Evolutionary conservation across 2,888 invertebrate genomes (phyloP), one percentile per base, ranked within the genome.

Genomic region (Lacanobia wlatinum): DNA sequence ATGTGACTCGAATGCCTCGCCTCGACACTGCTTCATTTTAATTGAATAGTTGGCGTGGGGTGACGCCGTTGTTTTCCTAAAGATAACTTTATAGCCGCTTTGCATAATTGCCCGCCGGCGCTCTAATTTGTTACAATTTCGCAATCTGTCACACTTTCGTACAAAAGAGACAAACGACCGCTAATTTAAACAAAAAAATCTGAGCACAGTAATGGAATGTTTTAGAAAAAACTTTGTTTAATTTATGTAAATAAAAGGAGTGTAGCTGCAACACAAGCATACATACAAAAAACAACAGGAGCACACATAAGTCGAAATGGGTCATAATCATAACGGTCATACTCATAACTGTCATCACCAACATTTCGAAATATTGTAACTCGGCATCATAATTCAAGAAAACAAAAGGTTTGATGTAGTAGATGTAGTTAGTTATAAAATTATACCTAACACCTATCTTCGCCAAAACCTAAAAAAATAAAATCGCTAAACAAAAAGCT

Each of bases 31-130:
- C 92, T 94, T 94, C 93, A 92, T 95, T 96, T 93, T 96, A 96
- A 96, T 96, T 96, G 96, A 96, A 96, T 96, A 96, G 95, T 96
- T 94, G 88, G 89, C 85, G 89, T 90, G 91, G 93, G 93, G 94
- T 90, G 91, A 83, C 88, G 85, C 88, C 87, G 90, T 93, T 95
- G 95, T 94, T 95, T 93, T 95, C 91, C 93, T 93, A 93, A 87
- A 94, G 94, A 95, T 96, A 95, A 93, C 94, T 94, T 94, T 94
- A 94, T 93, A 91, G 91, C 89, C 92, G 91, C 87, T 95, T 95
- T 95, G 94, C 95, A 96, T 96, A 96, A 96, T 95, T 92, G 94
- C 92, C 85, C 89, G 87, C 88, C 90, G 92, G 89, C 90, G 90
- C 89, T 91, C 93, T 94, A 94, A 95, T 95, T 95, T 95, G 94